Conservation (phyloP, 2,797 vertebrate species). For the Champsocephalus esox region DNA sequence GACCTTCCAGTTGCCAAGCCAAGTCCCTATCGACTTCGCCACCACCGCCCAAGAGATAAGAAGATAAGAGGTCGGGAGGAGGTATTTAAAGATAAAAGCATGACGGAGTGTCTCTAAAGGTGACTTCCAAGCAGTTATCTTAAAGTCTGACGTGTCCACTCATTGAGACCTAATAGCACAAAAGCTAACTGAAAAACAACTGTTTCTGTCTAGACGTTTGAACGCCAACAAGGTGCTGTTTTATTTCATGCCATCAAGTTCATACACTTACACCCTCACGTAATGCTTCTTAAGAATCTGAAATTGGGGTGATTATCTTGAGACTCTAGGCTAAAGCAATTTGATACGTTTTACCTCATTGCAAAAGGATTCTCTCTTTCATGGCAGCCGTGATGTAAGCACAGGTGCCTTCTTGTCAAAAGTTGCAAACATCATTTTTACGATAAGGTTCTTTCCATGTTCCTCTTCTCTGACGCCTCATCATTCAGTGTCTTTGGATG, state of each 20-base stretch:
- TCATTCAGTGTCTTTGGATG: slow-evolving; percentile 53
- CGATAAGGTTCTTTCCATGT: slow-evolving; percentile 48
- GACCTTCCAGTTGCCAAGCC: no score
- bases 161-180: slow-evolving; percentile 2
- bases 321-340: slow-evolving; percentile 14
- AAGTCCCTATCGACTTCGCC: no score
- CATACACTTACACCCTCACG: background rate
- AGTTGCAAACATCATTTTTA: slow-evolving; percentile 28
- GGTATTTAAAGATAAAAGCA: slow-evolving; percentile 6
- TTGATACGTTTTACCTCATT: slow-evolving; percentile 9
- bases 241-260: background rate
- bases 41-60: no score
- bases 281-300: background rate
- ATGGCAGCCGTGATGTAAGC: slow-evolving; percentile 23
- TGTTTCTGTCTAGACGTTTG: background rate
- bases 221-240: background rate
- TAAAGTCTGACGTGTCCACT: background rate
- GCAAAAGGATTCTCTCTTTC: slow-evolving; percentile 15
- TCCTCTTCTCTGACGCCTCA: slow-evolving; percentile 39
- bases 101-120: slow-evolving; percentile 2
- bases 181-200: background rate
- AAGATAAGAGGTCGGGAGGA: background rate
- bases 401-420: slow-evolving; percentile 44
- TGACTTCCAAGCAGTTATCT: background rate
- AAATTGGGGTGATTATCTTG: slow-evolving; percentile 10